These are phyloP conservation scores for Sphaeramia orbicularis DNA, from an alignment of 2,797 vertebrate genomes.

Conservation along the genomic window DNA sequence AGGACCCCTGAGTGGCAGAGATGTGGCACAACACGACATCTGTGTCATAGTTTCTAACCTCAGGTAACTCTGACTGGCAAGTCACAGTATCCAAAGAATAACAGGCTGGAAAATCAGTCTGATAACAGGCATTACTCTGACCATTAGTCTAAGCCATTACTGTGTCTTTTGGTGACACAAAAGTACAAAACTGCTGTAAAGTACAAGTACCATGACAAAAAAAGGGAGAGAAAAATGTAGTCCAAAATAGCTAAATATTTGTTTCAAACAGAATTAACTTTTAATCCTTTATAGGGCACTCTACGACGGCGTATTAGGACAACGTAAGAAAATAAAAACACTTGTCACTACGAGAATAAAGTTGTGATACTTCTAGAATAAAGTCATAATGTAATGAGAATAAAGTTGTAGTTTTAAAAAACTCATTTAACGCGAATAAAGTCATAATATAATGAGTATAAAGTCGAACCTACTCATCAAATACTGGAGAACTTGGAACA, in stretches of 20 bases:
- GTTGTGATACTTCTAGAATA: too few relatives aligned
- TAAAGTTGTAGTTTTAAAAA: too few relatives aligned
- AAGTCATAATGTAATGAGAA: too few relatives aligned
- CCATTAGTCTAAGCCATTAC: slow-evolving; percentile 15
- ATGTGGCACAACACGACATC: slow-evolving; percentile 47
- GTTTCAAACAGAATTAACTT: neutral
- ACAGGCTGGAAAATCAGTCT: slow-evolving; percentile 34
- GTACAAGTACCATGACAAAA: slow-evolving; percentile 19
- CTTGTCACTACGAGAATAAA: too few relatives aligned
- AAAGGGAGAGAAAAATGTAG: neutral
- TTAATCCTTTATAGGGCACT: too few relatives aligned
- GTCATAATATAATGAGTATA: too few relatives aligned
- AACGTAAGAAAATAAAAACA: too few relatives aligned
- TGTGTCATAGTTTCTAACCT: slow-evolving; percentile 49
- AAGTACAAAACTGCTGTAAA: slow-evolving; percentile 7
- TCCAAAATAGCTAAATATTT: slow-evolving; percentile 14
- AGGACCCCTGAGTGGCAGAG: slow-evolving; percentile 52
- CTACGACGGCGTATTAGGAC: too few relatives aligned
- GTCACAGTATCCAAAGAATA: slow-evolving; percentile 32
- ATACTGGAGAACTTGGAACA: too few relatives aligned
- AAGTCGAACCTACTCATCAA: too few relatives aligned
- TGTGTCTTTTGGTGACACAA: slow-evolving; percentile 33
- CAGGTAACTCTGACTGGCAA: slow-evolving; percentile 59
- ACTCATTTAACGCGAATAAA: too few relatives aligned
- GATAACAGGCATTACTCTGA: slow-evolving; percentile 47